Conservation (phyloP, 2,797 vertebrate species). For the Sebastes taczanowskii region DNA sequence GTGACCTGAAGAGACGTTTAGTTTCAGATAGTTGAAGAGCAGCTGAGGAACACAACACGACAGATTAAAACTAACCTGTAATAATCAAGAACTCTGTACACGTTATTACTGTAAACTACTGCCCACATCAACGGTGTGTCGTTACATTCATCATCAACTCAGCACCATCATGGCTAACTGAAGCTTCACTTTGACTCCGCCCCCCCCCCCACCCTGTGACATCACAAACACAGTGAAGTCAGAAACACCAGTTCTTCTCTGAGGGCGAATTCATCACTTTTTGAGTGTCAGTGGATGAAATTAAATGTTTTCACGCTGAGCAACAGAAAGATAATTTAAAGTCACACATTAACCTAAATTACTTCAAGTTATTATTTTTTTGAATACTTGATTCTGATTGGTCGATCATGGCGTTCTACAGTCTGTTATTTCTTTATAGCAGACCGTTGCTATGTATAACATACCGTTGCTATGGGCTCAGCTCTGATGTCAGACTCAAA, state of each 20-base stretch:
- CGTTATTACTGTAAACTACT: constrained; percentile 31
- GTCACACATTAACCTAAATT: background rate
- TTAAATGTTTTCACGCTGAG: background rate
- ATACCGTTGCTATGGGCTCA: too few species aligned
- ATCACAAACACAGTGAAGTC: background rate
- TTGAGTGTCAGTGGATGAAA: background rate
- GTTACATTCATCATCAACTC: constrained; percentile 7
- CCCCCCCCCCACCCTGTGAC: too few species aligned
- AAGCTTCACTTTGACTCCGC: background rate
- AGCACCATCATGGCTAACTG: background rate
- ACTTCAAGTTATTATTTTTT: background rate
- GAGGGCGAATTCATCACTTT: background rate
- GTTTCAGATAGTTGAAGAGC: background rate
- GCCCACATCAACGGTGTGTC: constrained; percentile 6
- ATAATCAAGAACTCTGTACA: constrained; percentile 21
- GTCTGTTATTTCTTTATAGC: too few species aligned
- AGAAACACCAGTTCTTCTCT: background rate
- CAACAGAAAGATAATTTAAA: background rate
- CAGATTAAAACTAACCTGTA: constrained; percentile 13
- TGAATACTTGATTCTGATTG: too few species aligned
- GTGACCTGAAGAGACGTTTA: background rate
- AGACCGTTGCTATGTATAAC: too few species aligned
- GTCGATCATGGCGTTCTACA: too few species aligned
- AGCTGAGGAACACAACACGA: background rate
- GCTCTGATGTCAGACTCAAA: too few species aligned